Base-by-base conservation (phyloP, 2,113 vertebrate species). In the Otis tarda region DNA sequence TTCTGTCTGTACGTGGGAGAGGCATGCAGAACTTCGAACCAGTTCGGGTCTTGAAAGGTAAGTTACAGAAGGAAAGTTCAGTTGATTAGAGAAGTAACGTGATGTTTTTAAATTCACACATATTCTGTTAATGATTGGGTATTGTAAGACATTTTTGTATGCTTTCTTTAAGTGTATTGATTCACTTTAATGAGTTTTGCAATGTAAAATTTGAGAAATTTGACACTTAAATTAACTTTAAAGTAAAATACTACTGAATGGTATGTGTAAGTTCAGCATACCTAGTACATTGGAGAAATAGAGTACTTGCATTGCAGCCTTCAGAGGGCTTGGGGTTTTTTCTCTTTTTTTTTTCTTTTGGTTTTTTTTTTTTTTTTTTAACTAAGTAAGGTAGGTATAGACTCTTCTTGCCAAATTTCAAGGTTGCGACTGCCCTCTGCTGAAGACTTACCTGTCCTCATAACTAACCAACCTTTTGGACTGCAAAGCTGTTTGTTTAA, bases 391-490 rank as follows among this genome's bases (percentile, higher is more conserved):
- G 50, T 81, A 86, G 61, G 47, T 83, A 25, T 78, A 2, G 23
- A 75, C 73, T 94, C 71, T 79, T 94, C 90, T 94, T 95, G 95
- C 95, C 96, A 96, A 93, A 96, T 91, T 56, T 82, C 61, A 73
- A 65, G 57, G 73, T 91, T 73, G 49, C 93, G 83, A 67, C 83
- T 95, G 82, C 84, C 94, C 93, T 95, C 88, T 95, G 81, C 83
- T 91, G 41, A 87, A 89, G 61, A 60, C 57, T 92, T 94, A 23
- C 49, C 73, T 89, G 91, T 95, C 86, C 79, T 92, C 17, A 0
- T 73, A 91, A 92, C 57, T 84, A 91, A 95, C 60, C 18, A 79
- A 14, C 88, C 27, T 92, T 87, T 84, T 78, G 89, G 69, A 56
- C 61, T 60, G 69, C 61, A 49, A 24, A 78, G 14, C 53, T 74